Base-by-base conservation (phyloP, 2,797 vertebrate genomes). In the Kryptopterus vitreolus region DNA sequence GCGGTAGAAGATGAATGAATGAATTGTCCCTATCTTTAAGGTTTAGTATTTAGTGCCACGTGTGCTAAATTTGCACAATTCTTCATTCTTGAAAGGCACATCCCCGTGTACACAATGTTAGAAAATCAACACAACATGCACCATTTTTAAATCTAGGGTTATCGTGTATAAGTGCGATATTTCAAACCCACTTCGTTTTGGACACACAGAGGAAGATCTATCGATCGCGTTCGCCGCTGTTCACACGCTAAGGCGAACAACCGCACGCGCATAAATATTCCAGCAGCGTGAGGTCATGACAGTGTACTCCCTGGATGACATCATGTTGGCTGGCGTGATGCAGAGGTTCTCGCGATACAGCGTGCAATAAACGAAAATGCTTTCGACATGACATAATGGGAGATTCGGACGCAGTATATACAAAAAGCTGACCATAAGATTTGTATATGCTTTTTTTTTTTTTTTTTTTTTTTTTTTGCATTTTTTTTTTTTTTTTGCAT, bases 221-320 rank as follows among this genome's bases (percentile, higher is more conserved):
- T 2, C 5, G 38, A 43, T 43, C 10, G 1, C 18, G 5, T 33
- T 78, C 81, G 71, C 63, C 43, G 20, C 20, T 63, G 22, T 52
- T 69, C 33, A 58, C 77, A 72, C 75, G 53, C 63, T 58, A 35
- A 68, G 3, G 29, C 46, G 4, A 24, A 13, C 76, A 52, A 76
- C 70, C 52, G 31, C 52, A 70, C 50, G 50, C 38, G 61, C 62
- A 71, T 55, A 73, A 72, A 78, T 81, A 72, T 81, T 70, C 69
- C 80, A 65, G 62, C 62, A 12, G 10, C 0, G n/a, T 68, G 61
- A 82, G 75, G 75, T 81, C 79, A 84, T 74, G 75, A 52, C 29
- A 58, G 76, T 43, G 84, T 66, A 81, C 57, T 82, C 77, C 83
- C 74, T 62, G 33, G 65, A 33, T 82, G 52, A 87, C 80, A 71